These are phyloP conservation scores for Micrastur ruficollis DNA, from an alignment of 2,797 vertebrate species.

Conservation along the genomic window DNA sequence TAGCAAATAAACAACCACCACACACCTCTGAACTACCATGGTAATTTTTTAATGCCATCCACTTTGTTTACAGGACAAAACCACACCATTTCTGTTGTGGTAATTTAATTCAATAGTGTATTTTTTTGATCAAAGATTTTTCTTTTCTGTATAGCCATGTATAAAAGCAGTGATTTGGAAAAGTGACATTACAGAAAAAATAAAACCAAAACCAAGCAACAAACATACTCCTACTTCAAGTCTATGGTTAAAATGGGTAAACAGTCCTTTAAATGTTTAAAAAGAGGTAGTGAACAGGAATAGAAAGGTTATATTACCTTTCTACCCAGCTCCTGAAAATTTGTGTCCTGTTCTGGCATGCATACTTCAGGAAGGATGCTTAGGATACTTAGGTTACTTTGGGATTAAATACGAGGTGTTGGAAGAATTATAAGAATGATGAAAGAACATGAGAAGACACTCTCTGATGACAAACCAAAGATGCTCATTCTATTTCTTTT, in stretches of 20 bases:
- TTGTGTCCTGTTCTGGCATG: neutral
- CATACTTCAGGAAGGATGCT: neutral
- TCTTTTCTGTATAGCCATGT: neutral
- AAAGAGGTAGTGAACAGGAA: neutral
- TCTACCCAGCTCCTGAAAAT: neutral
- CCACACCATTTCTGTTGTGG: neutral
- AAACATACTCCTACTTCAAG: neutral
- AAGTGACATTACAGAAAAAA: neutral
- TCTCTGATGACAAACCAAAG: neutral
- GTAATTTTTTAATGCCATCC: neutral
- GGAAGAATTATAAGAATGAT: neutral
- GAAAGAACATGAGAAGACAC: neutral
- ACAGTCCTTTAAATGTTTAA: neutral
- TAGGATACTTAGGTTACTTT: neutral
- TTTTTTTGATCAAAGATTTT: neutral
- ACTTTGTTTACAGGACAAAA: constrained; percentile 6
- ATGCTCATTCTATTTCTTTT: neutral
- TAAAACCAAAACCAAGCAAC: neutral
- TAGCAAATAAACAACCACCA: neutral
- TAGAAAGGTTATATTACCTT: neutral
- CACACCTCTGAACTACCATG: neutral
- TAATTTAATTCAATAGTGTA: neutral
- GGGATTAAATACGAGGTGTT: neutral
- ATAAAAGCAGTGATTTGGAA: neutral
- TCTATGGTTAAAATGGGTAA: neutral